Conservation (phyloP, 1,140 invertebrate genomes). For the Triops longicaudatus region DNA sequence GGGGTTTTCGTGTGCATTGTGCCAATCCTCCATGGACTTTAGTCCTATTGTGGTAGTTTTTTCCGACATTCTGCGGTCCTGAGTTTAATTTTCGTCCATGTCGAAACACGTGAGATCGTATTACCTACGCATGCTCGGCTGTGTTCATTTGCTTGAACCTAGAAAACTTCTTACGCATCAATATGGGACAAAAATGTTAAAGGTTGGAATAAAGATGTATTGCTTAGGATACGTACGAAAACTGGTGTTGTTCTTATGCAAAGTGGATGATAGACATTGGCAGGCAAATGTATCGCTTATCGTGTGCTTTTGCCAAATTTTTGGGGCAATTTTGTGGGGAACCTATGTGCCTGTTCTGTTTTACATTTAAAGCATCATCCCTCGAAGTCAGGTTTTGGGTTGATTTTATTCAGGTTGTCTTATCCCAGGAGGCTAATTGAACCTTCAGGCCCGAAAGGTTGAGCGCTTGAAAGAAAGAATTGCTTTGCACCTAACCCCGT, state of each 20-base stretch:
- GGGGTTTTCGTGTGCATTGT: not conserved
- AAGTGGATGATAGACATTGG: not conserved
- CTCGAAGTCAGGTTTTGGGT: not conserved
- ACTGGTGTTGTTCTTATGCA: no score
- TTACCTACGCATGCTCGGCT: not conserved
- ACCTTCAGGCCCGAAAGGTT: not conserved
- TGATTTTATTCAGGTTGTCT: not conserved
- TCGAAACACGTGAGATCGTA: not conserved
- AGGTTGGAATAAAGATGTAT: not conserved
- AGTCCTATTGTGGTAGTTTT: not conserved
- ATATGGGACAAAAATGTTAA: not conserved
- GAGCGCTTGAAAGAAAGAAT: not conserved
- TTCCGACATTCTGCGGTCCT: not conserved
- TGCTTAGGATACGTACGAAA: no score
- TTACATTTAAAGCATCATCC: not conserved
- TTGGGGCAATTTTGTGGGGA: not conserved
- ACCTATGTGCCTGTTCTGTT: not conserved
- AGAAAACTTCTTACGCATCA: not conserved
- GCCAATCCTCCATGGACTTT: not conserved
- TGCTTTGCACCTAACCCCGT: not conserved
- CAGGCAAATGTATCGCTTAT: not conserved
- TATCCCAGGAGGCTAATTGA: conserved; percentile 1
- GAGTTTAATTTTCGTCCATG: not conserved
- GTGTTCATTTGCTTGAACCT: not conserved
- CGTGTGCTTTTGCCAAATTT: not conserved